Base-by-base conservation (phyloP, 2,888 invertebrate species). In the Bibio marci region DNA sequence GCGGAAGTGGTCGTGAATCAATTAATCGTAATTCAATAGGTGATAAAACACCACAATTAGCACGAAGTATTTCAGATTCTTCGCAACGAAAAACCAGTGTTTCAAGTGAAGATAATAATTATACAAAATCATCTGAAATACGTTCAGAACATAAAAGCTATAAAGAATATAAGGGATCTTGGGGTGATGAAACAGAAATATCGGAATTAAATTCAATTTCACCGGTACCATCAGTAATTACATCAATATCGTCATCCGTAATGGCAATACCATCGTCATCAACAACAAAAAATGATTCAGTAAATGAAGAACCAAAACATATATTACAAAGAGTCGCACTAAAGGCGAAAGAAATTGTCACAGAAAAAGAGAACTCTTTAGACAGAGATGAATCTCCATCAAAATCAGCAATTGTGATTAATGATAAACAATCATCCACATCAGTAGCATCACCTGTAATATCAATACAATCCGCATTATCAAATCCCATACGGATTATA, bases 131-230 rank as follows among this genome's bases (percentile, higher is more conserved):
- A 18, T 4, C n/a, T 25, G 17, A 17, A 17, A 37, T 44, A 17
- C 43, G 47, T 6, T 39, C 47, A 15, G 45, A 45, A 10, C 38
- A 40, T 33, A 41, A 47, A 4, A 45, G 47, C 33, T 44, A 45
- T 11, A 41, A 45, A 27, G 47, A 47, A 40, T 40, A 42, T 36
- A 32, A 38, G 11, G 39, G 37, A 14, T 64, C 65, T 4, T 69
- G 69, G 69, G 62, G 66, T 0, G 68, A 69, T 46, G 62, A 62
- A 48, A 58, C 59, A 4, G 61, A 60, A 44, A 4, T 4, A 6
- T 53, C 56, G 2, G 45, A 45, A 19, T 32, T 44, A 5, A 58
- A 59, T 30, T 31, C 25, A 11, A 12, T 33, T 7, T 22, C 32
- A 12, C 10, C 22, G 53, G 58, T n/a, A 54, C 57, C 42, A 58